A percentile compares a stretch with the other conserved stretches of the same genome.
These are phyloP conservation scores for Rotaria sp. DNA, from an alignment of 2,888 invertebrate genomes.

Conservation along the genomic window DNA sequence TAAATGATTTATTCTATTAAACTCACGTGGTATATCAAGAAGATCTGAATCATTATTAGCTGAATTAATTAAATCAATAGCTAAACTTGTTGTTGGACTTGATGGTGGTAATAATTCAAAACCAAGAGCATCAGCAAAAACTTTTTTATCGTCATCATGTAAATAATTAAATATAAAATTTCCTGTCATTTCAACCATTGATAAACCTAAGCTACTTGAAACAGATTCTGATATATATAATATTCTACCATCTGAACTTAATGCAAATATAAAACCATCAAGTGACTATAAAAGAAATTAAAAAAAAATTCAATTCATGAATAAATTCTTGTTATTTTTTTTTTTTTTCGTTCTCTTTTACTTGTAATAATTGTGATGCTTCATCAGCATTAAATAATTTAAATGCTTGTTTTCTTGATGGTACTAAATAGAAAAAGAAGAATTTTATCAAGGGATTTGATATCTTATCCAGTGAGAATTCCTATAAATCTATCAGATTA, in stretches of 20 bases:
- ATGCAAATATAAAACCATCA: constrained; percentile 20
- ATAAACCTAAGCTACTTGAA: constrained; percentile 23
- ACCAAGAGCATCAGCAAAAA: constrained; percentile 1
- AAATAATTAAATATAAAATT: constrained; percentile 20
- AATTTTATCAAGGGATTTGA: not conserved
- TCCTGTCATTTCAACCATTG: constrained; percentile 29
- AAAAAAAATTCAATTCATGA: not conserved
- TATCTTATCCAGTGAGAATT: constrained; percentile 19
- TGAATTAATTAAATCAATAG: not conserved
- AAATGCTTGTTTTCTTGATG: constrained; percentile 26
- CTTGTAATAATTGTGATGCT: constrained; percentile 6
- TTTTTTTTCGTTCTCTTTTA: not conserved
- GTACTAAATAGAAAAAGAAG: not conserved
- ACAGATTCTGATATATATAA: constrained; percentile 29
- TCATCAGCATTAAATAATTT: constrained; percentile 16
- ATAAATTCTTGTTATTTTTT: not conserved
- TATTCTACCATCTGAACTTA: constrained; percentile 29
- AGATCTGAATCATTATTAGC: not conserved
- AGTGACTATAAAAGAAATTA: not conserved
- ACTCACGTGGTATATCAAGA: not conserved
- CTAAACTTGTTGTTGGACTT: not conserved
- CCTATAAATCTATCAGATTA: constrained; percentile 7
- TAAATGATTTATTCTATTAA: not conserved
- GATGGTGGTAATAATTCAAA: constrained; percentile 19
- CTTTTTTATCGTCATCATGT: constrained; percentile 26